Base-by-base conservation (phyloP, 1,140 invertebrate species). In the Mactra quadrangularis region DNA sequence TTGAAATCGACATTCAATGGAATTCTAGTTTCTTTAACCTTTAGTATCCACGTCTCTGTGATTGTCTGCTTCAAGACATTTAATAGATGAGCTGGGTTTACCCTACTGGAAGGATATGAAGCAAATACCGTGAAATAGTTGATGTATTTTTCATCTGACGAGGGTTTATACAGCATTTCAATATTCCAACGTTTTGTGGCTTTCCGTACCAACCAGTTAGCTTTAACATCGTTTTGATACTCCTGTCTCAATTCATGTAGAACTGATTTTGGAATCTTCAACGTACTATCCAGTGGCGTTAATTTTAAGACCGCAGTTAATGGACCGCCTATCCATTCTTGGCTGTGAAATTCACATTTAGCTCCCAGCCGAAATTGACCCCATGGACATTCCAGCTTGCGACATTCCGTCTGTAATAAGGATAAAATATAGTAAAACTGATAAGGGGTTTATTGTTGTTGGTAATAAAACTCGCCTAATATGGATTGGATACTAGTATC, bases 301-400 rank as follows among this genome's bases (percentile, higher is more conserved):
- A 62, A 27, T n/a, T 27, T 33, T 3, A 62, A 35, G 27, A 62
- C 33, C 9, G 33, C 11, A 6, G 19, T 31, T 33, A 62, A 62
- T 6, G 33, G 59, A 35, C 59, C 59, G 19, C 59, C 59, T 4
- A 62, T 35, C 59, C 59, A 62, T 35, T 62, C 15, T 35, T 13
- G 7, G 17, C 27, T 33, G 31, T 17, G 35, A 35, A 33, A 62
- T 9, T 6, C 59, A 62, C 59, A 62, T 4, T 13, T 7, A 31
- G 31, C 35, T 15, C 33, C 15, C 7, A 62, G 4, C 13, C 19
- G 29, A 3, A 62, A 3, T 19, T 62, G 29, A n/a, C 59, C 59
- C 59, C 1, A 27, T 62, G 19, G 6, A n/a, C 59, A 62, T 35
- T 35, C 15, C 3, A 33, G 1, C 6, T 2, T 27, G 17, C 59